A percentile compares a stretch with the other conserved stretches of the same genome.
phyloP scores from a whole-genome alignment of 2,797 vertebrate genomes.

The Margarornis squamiger region DNA sequence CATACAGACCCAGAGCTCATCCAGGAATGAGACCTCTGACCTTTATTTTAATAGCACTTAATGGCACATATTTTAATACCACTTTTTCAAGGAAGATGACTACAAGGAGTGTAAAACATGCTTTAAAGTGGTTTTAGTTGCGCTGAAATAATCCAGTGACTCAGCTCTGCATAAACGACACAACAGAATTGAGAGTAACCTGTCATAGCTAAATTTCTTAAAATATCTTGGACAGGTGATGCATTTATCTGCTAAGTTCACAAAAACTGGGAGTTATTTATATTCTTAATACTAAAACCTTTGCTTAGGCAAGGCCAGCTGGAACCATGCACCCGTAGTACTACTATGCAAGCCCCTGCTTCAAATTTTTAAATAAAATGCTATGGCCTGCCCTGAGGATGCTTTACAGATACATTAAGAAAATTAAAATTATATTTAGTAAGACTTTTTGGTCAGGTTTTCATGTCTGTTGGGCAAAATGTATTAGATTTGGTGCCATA shows the following conservation, averaged over 20 bases:
- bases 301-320: background rate
- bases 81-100: background rate
- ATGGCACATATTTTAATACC: background rate
- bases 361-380: background rate
- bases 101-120: background rate
- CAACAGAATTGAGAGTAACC: background rate
- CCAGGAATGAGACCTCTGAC: background rate
- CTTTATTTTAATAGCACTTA: no score
- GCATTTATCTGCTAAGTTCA: background rate
- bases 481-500: background rate
- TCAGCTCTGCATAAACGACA: conserved; percentile 18
- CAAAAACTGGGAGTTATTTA: background rate
- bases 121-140: background rate
- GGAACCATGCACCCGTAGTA: background rate
- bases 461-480: background rate
- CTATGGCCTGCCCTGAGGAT: background rate
- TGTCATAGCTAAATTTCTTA: background rate
- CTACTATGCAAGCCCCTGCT: background rate
- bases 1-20: fast-evolving
- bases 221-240: background rate
- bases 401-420: background rate
- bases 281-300: background rate
- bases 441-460: background rate
- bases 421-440: no score
- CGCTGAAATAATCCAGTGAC: conserved; percentile 27